Evolutionary conservation across 2,888 invertebrate genomes (phyloP), one percentile per base, ranked within the genome.

Genomic region (Idaea biselata): DNA sequence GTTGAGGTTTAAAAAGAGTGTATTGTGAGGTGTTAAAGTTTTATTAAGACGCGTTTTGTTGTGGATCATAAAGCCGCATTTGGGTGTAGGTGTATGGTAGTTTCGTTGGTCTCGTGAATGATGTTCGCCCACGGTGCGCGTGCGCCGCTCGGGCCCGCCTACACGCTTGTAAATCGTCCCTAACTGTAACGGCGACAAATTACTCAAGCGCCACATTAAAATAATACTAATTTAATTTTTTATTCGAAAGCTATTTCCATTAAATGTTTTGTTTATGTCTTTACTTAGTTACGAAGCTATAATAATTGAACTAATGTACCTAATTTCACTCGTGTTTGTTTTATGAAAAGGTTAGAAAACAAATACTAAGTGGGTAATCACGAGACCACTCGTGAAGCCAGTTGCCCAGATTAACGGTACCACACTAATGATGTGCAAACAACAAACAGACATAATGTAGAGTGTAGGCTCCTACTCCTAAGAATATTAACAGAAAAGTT

Each of bases 181-280:
- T 90, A 90, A 89, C 89, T 85, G 90, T 87, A 86, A 79, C 70
- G 67, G 74, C 80, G 84, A 89, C 89, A 89, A 89, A 89, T 90
- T 86, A 81, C 82, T 79, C 73, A 70, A 81, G 76, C 79, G 75
- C 74, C 76, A 74, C 72, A 72, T 72, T 44, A 71, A 76, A 79
- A 79, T 79, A 81, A 76, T 72, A 65, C 74, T 76, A 78, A 76
- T 81, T 84, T 83, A 76, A 68, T 76, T 83, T 79, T 82, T 82
- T 81, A 86, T 78, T 75, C 76, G 73, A 73, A 69, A 70, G 74
- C 69, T 71, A 73, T 80, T 69, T 72, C 73, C 44, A 44, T 14
- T 44, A 8, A 44, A 44, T 44, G 44, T 44, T 44, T 11, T 44
- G 8, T 44, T 44, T 44, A 44, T 0, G 44, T 44, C 44, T 44